Conservation (phyloP, 2,888 invertebrate genomes). For the Ormyrus labotus region DNA sequence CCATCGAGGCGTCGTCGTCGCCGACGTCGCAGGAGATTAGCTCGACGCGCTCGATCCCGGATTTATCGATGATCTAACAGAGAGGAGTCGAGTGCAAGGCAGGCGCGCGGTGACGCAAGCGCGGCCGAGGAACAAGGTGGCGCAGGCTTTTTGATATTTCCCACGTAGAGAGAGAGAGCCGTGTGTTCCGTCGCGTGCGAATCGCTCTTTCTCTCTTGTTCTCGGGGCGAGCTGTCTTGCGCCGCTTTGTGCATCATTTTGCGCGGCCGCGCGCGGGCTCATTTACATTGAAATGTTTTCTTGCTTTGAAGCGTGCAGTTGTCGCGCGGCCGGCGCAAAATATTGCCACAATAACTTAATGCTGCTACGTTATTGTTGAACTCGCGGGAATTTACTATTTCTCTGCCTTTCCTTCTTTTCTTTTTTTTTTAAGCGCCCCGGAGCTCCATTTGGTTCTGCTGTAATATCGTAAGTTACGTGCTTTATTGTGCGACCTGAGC, state of each 20-base stretch:
- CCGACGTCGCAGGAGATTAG: not conserved
- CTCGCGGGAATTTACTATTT: constrained; percentile 23
- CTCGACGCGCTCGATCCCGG: not conserved
- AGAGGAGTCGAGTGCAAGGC: not conserved
- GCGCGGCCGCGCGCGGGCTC: constrained; percentile 36
- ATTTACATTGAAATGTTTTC: constrained; percentile 56
- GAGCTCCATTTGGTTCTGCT: not conserved
- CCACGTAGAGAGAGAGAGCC: constrained; percentile 26
- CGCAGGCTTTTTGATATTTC: constrained; percentile 41
- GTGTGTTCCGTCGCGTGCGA: constrained; percentile 32
- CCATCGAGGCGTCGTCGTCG: too few relatives aligned
- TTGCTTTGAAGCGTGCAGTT: constrained; percentile 45
- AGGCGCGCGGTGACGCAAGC: not conserved
- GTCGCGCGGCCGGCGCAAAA: constrained; percentile 31
- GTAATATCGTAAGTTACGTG: constrained; percentile 16
- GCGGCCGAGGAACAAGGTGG: constrained; percentile 43
- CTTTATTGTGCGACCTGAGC: constrained; percentile 8
- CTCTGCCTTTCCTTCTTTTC: not conserved
- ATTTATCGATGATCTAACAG: constrained; percentile 36
- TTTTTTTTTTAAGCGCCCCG: not conserved
- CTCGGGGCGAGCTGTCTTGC: not conserved
- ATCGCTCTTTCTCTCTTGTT: constrained; percentile 13
- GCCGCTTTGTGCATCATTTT: constrained; percentile 44
- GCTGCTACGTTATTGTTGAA: constrained; percentile 34
- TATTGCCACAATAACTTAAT: constrained; percentile 54